Percentiles rank a stretch among this genome's conserved stretches.
Evolutionary conservation across 2,888 invertebrate species (phyloP).

Genomic region (Amblyteles armatorius): DNA sequence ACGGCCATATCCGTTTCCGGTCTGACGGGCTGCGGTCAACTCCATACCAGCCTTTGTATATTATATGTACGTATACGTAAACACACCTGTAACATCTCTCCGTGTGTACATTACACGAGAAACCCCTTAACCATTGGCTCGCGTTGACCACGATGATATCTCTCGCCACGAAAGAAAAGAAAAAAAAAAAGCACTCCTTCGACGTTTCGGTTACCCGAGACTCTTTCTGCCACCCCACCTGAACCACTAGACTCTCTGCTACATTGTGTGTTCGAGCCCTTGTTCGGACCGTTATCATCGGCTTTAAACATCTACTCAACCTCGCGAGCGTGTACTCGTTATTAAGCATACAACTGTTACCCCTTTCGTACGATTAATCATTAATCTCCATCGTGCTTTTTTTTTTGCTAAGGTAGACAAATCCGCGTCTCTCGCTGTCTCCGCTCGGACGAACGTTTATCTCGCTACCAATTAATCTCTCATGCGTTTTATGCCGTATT

Average conservation of each 20-base stretch:
- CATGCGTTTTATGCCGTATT: constrained; percentile 33
- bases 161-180: constrained; percentile 66
- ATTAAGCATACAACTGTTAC: constrained; percentile 52
- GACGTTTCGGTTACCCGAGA: constrained; percentile 69
- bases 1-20: constrained; percentile 83
- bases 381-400: constrained; percentile 32
- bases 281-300: constrained; percentile 65
- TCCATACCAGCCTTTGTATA: constrained; percentile 36
- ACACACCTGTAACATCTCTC: constrained; percentile 12
- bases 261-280: constrained; percentile 66
- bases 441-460: constrained; percentile 5
- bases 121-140: constrained; percentile 76
- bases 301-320: constrained; percentile 61
- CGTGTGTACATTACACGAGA: constrained; percentile 17
- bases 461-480: constrained; percentile 63
- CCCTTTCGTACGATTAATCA: constrained; percentile 65
- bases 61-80: not conserved
- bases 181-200: constrained; percentile 65
- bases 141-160: constrained; percentile 72
- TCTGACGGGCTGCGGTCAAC: constrained; percentile 77
- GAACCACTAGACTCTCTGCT: not conserved
- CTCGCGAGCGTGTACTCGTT: constrained; percentile 48
- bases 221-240: constrained; percentile 32
- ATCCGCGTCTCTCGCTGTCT: constrained; percentile 53
- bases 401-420: not conserved